Conservation (phyloP, 2,113 vertebrate genomes). For the Antechinus stuartii region DNA sequence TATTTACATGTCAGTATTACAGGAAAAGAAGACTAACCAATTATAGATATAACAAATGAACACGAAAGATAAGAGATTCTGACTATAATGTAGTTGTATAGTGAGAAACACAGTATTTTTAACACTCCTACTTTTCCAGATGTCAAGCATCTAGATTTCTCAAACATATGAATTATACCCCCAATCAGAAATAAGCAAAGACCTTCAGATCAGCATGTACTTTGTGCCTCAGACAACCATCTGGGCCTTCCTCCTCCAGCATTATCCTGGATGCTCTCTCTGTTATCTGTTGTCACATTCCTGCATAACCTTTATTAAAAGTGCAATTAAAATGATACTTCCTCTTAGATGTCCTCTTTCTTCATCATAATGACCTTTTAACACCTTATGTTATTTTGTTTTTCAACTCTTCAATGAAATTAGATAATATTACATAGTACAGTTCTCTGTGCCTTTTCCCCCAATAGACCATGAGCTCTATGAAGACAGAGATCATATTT, state of each 20-base stretch:
- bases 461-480: not conserved
- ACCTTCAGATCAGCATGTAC: not conserved
- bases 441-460: not conserved
- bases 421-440: not conserved
- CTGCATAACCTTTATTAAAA: not conserved
- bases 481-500: not conserved
- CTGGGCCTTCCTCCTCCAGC: not conserved
- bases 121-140: not conserved
- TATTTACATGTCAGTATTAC: not conserved
- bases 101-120: not conserved
- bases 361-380: not conserved
- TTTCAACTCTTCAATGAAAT: not conserved
- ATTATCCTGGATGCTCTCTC: not conserved
- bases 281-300: not conserved
- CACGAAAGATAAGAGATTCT: not conserved
- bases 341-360: not conserved
- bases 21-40: not conserved
- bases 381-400: not conserved
- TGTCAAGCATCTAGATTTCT: not conserved
- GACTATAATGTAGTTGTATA: not conserved
- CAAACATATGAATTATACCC: not conserved
- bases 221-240: not conserved
- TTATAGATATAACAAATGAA: not conserved
- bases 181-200: not conserved
- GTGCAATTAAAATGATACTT: not conserved